Conservation (phyloP, 2,797 vertebrate genomes). For the Acridotheres tristis region DNA sequence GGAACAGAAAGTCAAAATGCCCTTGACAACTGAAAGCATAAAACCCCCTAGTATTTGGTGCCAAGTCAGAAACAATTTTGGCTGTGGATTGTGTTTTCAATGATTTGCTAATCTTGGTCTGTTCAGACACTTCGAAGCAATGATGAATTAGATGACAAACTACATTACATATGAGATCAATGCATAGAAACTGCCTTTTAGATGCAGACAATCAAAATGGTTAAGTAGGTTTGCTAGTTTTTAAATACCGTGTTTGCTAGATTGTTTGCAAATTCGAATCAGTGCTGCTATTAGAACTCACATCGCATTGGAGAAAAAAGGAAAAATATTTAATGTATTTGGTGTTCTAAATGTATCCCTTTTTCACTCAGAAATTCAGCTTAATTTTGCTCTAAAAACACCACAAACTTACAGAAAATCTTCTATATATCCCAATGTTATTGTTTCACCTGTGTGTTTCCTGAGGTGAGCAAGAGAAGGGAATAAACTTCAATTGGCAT, state of each 20-base stretch:
- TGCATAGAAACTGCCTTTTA: not conserved
- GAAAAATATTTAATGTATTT: not conserved
- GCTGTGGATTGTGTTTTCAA: not conserved
- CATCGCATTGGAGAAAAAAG: not conserved
- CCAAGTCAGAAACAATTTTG: slow-evolving; percentile 3
- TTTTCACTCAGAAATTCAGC: not conserved
- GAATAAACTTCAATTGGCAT: not conserved
- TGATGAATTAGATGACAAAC: not conserved
- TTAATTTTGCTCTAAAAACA: not conserved
- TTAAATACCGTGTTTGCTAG: not conserved
- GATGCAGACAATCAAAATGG: not conserved
- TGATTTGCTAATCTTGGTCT: not conserved
- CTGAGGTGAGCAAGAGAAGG: not conserved
- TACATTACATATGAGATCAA: not conserved
- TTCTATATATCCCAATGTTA: not conserved
- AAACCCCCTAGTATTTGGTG: not conserved
- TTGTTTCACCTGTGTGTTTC: not conserved
- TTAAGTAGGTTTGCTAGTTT: not conserved
- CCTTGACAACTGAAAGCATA: not conserved
- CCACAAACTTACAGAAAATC: not conserved
- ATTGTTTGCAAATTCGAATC: not conserved
- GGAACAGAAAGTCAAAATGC: not conserved
- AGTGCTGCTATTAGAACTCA: not conserved
- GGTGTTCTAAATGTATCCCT: not conserved
- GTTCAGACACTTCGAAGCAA: not conserved